A percentile compares a stretch with the other conserved stretches of the same genome.
phyloP scores from a whole-genome alignment of 2,113 vertebrate genomes.

The Holacanthus passer region DNA sequence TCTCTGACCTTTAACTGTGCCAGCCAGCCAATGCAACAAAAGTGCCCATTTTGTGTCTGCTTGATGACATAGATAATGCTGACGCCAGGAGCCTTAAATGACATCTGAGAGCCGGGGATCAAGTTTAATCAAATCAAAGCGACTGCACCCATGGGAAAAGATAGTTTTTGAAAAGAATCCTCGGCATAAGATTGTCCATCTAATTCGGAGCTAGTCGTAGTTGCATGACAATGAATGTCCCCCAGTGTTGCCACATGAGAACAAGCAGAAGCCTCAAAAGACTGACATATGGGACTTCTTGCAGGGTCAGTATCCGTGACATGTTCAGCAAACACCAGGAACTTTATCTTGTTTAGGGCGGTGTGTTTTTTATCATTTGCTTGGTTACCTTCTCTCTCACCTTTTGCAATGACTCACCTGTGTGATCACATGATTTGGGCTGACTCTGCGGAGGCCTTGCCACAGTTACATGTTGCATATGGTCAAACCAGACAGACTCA shows the following conservation, averaged over 20 bases:
- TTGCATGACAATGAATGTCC: slow-evolving; percentile 24
- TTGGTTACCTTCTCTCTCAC: neutral
- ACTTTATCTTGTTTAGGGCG: neutral
- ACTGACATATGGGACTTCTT: neutral
- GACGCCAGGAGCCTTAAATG: slow-evolving; percentile 66
- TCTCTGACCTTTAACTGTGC: slow-evolving; percentile 62
- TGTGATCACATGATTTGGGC: neutral
- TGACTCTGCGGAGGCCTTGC: neutral
- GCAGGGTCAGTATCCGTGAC: neutral
- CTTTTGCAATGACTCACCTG: neutral
- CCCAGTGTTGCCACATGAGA: neutral
- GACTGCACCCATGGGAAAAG: slow-evolving; percentile 47
- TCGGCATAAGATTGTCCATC: slow-evolving; percentile 1
- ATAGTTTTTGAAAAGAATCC: slow-evolving; percentile 37
- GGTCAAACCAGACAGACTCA: neutral
- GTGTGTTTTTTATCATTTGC: neutral
- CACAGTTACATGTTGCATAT: neutral
- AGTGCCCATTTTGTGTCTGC: slow-evolving; percentile 55
- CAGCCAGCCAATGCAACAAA: slow-evolving; percentile 59
- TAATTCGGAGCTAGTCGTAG: slow-evolving; percentile 17
- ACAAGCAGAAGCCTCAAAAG: neutral
- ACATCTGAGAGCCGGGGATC: slow-evolving; percentile 70
- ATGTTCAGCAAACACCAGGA: neutral
- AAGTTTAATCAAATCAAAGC: slow-evolving; percentile 72
- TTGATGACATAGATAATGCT: slow-evolving; percentile 76